These are phyloP conservation scores for Saiga tatarica DNA, from an alignment of 2,113 vertebrate genomes.

Conservation along the genomic window DNA sequence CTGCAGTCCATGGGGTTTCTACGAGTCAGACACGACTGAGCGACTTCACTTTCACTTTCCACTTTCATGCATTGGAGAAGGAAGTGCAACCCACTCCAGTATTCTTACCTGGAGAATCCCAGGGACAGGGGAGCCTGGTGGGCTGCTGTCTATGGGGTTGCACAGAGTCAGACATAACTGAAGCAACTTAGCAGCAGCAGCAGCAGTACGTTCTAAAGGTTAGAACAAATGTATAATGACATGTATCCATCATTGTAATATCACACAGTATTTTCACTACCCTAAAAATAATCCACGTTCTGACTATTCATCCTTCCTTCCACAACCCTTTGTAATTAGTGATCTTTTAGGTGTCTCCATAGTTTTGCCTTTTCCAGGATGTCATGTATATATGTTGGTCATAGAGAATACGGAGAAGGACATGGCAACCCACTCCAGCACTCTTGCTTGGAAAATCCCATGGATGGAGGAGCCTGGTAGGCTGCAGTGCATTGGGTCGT, in stretches of 20 bases:
- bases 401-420: too few species aligned
- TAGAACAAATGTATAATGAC: not conserved
- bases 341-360: not conserved
- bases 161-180: fast-evolving
- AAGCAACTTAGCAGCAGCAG: not conserved
- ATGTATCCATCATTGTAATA: not conserved
- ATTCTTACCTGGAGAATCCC: not conserved
- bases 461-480: too few species aligned
- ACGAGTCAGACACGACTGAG: not conserved
- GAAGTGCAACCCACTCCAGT: not conserved
- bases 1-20: not conserved
- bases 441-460: too few species aligned
- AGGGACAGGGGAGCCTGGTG: fast-evolving
- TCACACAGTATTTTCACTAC: not conserved
- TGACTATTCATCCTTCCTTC: not conserved
- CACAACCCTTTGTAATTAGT: not conserved
- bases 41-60: not conserved
- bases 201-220: not conserved
- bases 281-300: not conserved
- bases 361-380: not conserved
- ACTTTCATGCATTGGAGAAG: not conserved
- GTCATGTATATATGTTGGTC: not conserved
- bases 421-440: too few species aligned
- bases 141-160: fast-evolving
- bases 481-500: too few species aligned